These are phyloP conservation scores for Sarcoramphus papa DNA, from an alignment of 2,797 vertebrate genomes.

Conservation along the genomic window DNA sequence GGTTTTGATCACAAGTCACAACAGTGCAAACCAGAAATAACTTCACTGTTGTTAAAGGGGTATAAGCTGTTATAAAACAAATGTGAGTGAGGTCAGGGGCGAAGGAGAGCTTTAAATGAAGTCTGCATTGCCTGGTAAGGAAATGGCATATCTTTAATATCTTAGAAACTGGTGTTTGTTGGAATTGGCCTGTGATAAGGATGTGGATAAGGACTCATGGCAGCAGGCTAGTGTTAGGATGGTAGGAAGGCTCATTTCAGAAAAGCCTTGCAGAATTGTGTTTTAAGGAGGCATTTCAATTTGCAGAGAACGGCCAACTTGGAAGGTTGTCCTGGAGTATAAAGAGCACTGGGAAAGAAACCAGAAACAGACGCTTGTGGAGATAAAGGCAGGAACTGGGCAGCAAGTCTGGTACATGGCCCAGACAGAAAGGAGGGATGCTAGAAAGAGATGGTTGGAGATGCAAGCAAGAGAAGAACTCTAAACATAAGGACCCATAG, in stretches of 20 bases:
- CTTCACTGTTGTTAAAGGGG: constrained; percentile 24
- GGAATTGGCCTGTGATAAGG: neutral
- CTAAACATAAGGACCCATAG: neutral
- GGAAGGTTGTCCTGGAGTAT: constrained; percentile 26
- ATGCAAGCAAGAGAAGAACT: neutral
- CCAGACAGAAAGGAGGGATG: neutral
- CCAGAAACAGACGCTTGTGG: constrained; percentile 3
- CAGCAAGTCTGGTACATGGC: neutral
- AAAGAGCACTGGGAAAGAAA: constrained; percentile 45
- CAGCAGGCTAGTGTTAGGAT: neutral
- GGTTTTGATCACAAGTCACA: constrained; percentile 62
- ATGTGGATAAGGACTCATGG: neutral
- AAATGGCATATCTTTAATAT: neutral
- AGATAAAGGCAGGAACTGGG: constrained; percentile 9
- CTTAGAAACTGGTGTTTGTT: neutral
- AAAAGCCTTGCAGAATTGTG: neutral
- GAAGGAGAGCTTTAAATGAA: neutral
- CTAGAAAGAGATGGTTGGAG: neutral
- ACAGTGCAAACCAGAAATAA: constrained; percentile 57
- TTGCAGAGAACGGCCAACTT: neutral
- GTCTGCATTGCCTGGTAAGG: neutral
- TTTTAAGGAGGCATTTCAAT: constrained; percentile 32
- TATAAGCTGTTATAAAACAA: constrained; percentile 29
- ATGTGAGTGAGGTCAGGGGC: neutral
- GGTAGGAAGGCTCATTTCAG: neutral